Evolutionary conservation across 1,140 invertebrate species (phyloP).

Genomic region (Hormaphis cornu): DNA sequence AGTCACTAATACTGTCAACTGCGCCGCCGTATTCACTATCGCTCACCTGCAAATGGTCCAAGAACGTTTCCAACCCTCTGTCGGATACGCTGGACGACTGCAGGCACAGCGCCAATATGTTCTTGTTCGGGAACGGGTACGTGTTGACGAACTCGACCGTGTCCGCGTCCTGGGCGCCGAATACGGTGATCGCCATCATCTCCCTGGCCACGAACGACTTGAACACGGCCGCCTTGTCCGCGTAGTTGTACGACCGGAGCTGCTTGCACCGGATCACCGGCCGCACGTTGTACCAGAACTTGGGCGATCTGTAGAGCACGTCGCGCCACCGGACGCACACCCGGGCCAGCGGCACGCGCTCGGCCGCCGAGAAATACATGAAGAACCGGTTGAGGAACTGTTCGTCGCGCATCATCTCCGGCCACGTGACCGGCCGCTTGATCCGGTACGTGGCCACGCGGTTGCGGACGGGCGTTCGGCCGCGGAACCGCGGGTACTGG

Average conservation of each 20-base stretch:
- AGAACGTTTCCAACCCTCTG: constrained; percentile 70
- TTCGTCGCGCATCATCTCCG: constrained; percentile 71
- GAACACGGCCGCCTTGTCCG: constrained; percentile 63
- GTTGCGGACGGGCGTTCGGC: constrained; percentile 4
- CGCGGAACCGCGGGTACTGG: constrained; percentile 22
- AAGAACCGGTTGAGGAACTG: constrained; percentile 75
- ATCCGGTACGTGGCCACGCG: constrained; percentile 29
- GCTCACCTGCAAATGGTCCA: constrained; percentile 73
- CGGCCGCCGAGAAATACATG: constrained; percentile 68
- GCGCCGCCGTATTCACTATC: no score
- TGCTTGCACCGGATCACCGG: constrained; percentile 76
- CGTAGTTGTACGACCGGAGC: constrained; percentile 54
- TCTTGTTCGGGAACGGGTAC: constrained; percentile 70
- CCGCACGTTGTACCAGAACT: constrained; percentile 72
- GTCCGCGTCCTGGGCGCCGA: constrained; percentile 80
- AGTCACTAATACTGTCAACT: no score
- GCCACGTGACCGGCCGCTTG: constrained; percentile 51
- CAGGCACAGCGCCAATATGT: constrained; percentile 69
- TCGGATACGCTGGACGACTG: constrained; percentile 81
- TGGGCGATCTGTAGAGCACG: constrained; percentile 68
- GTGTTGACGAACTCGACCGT: constrained; percentile 74
- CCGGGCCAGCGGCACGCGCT: constrained; percentile 67
- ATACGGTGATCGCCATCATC: constrained; percentile 71
- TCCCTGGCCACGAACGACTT: constrained; percentile 71
- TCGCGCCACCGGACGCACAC: constrained; percentile 77